Conservation (phyloP, 1,140 invertebrate genomes). For the Drosophila subpulchrella region DNA sequence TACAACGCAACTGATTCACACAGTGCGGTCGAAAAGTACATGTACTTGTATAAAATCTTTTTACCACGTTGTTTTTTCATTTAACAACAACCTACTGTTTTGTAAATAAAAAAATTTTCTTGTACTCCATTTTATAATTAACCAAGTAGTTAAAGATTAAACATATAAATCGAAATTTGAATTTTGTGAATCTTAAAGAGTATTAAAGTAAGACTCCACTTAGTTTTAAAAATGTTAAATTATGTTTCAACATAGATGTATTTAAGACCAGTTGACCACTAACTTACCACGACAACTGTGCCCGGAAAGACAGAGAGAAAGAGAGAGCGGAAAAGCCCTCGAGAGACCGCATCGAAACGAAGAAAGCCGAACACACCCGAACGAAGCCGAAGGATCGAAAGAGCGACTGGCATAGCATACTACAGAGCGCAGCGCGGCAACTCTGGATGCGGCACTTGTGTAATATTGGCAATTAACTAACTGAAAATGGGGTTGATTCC, state of each 20-base stretch:
- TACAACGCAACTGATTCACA: constrained; percentile 3
- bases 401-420: constrained; percentile 60
- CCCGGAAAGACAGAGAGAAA: constrained; percentile 6
- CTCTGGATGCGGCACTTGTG: constrained; percentile 69
- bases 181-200: too few species aligned
- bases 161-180: too few species aligned
- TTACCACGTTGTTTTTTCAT: too few species aligned
- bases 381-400: neutral
- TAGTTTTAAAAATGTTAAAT: too few species aligned
- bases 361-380: constrained; percentile 18
- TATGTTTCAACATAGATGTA: neutral
- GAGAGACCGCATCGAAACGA: constrained; percentile 11
- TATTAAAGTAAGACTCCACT: too few species aligned
- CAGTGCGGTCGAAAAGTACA: constrained; percentile 34
- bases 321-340: neutral
- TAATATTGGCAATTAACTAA: constrained; percentile 83
- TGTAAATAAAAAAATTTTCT: too few species aligned
- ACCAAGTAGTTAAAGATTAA: too few species aligned
- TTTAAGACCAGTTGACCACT: neutral
- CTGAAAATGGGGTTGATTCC: constrained; percentile 78
- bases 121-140: too few species aligned
- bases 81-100: too few species aligned
- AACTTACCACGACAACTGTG: constrained; percentile 23
- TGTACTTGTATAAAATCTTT: too few species aligned
- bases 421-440: constrained; percentile 64